Evolutionary conservation across 2,113 vertebrate species (phyloP).

Genomic region (Eidolon helvum): DNA sequence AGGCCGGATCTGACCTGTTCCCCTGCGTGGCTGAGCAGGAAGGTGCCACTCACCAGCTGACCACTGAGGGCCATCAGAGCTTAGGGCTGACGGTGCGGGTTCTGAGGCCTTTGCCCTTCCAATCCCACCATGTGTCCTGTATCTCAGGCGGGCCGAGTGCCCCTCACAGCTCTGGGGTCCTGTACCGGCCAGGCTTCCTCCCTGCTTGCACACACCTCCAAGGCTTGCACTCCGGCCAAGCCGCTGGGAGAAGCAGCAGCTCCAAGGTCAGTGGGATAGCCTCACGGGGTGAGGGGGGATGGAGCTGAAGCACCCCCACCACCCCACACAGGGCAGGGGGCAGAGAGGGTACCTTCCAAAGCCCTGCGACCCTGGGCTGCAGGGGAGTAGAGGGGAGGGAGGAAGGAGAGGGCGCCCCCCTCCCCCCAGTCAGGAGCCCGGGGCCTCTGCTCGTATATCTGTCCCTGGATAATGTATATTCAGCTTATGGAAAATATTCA

Average conservation of each 20-base stretch:
- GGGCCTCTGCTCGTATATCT: slow-evolving; percentile 73
- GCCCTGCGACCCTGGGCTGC: background rate
- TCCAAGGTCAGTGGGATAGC: slow-evolving; percentile 41
- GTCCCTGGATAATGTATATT: slow-evolving; percentile 78
- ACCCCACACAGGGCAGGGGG: background rate
- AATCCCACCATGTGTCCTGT: background rate
- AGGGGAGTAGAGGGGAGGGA: background rate
- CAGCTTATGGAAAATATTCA: slow-evolving; percentile 76
- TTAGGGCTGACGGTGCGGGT: background rate
- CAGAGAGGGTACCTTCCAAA: background rate
- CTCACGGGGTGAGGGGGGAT: background rate
- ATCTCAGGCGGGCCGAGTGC: background rate
- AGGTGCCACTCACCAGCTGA: too few species aligned
- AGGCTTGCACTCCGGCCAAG: background rate
- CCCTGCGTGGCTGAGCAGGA: too few species aligned
- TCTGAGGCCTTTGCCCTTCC: background rate
- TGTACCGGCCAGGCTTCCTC: background rate
- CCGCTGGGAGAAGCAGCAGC: background rate
- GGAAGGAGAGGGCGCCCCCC: background rate
- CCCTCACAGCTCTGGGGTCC: background rate
- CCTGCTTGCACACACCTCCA: background rate
- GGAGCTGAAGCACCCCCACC: background rate
- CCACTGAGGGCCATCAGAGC: background rate
- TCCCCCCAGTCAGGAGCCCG: slow-evolving; percentile 48
- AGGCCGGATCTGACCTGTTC: background rate